phyloP scores from a whole-genome alignment of 2,797 vertebrate genomes.

The Synaphobranchus kaupii region DNA sequence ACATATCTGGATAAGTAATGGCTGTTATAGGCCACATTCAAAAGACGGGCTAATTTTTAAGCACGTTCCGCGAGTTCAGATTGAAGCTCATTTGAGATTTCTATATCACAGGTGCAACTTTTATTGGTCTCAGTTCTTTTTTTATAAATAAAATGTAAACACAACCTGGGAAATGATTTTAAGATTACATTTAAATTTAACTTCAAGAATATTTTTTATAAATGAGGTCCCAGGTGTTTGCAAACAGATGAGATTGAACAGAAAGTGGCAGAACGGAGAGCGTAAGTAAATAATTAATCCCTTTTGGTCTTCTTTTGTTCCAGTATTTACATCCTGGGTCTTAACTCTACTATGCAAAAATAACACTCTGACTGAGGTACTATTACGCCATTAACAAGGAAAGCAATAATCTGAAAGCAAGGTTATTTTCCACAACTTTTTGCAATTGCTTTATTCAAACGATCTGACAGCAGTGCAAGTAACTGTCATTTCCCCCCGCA shows the following conservation, averaged over 20 bases:
- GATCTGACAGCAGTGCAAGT: background rate
- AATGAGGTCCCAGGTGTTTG: background rate
- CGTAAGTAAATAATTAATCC: constrained; percentile 6
- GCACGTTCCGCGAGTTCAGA: too few species aligned
- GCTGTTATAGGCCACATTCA: too few species aligned
- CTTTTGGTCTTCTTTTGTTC: background rate
- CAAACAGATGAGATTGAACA: background rate
- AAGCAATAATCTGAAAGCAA: background rate
- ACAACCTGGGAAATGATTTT: too few species aligned
- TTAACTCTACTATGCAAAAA: constrained; percentile 1
- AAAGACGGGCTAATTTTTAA: too few species aligned
- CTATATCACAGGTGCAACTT: too few species aligned
- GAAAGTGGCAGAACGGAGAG: background rate
- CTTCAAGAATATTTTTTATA: too few species aligned
- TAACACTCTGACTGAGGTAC: background rate
- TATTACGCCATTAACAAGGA: background rate
- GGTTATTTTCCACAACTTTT: background rate
- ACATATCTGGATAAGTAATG: too few species aligned
- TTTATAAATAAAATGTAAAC: too few species aligned
- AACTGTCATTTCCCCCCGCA: background rate
- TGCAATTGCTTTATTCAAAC: background rate
- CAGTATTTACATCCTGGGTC: background rate
- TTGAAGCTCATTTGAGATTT: too few species aligned
- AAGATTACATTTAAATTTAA: too few species aligned
- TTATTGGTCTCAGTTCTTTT: too few species aligned